These are phyloP conservation scores for Lissonota sp. DNA, from an alignment of 2,888 invertebrate genomes.

Conservation along the genomic window DNA sequence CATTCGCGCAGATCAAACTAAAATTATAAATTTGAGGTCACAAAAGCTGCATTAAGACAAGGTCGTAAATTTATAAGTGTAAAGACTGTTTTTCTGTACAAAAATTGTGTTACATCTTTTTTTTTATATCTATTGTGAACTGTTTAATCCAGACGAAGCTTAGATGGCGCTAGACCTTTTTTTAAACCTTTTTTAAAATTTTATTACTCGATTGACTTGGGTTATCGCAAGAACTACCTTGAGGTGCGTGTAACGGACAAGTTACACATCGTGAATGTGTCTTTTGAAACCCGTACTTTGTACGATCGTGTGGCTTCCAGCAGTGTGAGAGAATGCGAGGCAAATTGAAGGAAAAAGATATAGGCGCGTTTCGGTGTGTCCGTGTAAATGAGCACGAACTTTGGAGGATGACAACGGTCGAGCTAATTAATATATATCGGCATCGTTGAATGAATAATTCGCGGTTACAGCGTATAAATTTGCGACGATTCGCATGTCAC, in stretches of 20 bases:
- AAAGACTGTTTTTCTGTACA: too few species aligned
- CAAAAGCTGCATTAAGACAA: too few species aligned
- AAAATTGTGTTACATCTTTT: too few species aligned
- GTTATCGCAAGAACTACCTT: constrained; percentile 2
- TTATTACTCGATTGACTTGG: too few species aligned
- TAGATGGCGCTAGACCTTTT: too few species aligned
- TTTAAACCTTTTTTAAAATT: too few species aligned
- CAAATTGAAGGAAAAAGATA: constrained; percentile 24
- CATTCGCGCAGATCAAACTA: too few species aligned
- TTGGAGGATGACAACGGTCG: constrained; percentile 42
- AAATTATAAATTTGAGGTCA: too few species aligned
- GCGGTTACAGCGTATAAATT: constrained; percentile 43
- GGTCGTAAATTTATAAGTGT: too few species aligned
- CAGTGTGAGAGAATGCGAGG: constrained; percentile 46
- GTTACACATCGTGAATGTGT: constrained; percentile 21
- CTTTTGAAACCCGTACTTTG: constrained; percentile 66
- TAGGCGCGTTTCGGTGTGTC: neutral
- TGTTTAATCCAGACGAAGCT: too few species aligned
- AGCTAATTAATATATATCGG: constrained; percentile 58
- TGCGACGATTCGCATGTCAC: constrained; percentile 31
- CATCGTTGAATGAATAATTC: constrained; percentile 55
- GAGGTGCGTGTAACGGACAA: constrained; percentile 31
- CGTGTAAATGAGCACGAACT: constrained; percentile 18
- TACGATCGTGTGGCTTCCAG: constrained; percentile 55
- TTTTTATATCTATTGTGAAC: too few species aligned